Evolutionary conservation across 2,113 vertebrate genomes (phyloP).

Genomic region (Carollia perspicillata): DNA sequence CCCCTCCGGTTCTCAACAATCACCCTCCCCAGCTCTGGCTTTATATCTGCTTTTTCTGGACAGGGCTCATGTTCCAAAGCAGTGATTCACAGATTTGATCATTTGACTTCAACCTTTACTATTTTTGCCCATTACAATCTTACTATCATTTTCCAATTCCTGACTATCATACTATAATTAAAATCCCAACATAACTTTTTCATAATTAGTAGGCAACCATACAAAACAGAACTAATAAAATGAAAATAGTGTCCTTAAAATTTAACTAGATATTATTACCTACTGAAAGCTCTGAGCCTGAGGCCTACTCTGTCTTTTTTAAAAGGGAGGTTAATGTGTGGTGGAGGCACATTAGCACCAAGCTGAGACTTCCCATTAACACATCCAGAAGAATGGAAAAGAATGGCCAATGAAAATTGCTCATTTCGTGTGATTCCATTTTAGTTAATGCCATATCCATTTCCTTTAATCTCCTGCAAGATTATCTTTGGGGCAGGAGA

Average conservation of each 20-base stretch:
- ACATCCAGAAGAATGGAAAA: neutral
- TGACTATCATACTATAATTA: neutral
- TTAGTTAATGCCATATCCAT: neutral
- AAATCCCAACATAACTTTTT: neutral
- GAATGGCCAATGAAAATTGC: neutral
- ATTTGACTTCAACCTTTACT: neutral
- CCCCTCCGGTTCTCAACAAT: neutral
- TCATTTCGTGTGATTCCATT: neutral
- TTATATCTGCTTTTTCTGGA: constrained; percentile 1
- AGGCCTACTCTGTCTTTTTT: neutral
- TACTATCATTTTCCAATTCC: neutral
- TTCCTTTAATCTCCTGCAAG: neutral
- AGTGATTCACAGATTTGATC: neutral
- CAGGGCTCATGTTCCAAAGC: neutral
- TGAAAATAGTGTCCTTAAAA: neutral
- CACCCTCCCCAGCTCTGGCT: neutral
- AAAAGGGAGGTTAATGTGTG: neutral
- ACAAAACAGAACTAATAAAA: constrained; percentile 2
- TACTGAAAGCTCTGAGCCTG: neutral
- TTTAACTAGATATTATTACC: neutral
- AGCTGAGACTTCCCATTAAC: neutral
- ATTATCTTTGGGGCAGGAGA: neutral
- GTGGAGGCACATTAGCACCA: neutral
- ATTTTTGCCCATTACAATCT: neutral
- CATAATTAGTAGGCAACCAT: neutral